Conservation (phyloP, 2,888 invertebrate genomes). For the Pterostichus niger region DNA sequence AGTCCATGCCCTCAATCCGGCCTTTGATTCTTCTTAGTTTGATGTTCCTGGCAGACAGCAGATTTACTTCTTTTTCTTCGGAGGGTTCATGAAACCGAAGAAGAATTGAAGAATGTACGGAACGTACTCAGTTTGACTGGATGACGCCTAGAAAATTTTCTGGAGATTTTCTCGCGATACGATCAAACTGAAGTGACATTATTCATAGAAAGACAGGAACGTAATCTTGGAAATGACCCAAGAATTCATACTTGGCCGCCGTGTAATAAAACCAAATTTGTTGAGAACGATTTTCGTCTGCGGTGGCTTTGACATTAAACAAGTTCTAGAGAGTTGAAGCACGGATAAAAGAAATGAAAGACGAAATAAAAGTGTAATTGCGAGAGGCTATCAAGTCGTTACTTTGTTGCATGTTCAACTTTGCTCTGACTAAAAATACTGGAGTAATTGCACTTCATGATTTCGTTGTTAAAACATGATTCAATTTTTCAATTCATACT, state of each 20-base stretch:
- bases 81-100: background rate
- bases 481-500: no score
- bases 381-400: conserved; percentile 22
- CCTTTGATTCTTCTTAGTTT: conserved; percentile 40
- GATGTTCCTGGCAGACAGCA: conserved; percentile 44
- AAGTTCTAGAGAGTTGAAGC: conserved; percentile 18
- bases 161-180: conserved; percentile 39
- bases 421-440: background rate
- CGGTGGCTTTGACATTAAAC: conserved; percentile 54
- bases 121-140: background rate
- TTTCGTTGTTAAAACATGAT: background rate
- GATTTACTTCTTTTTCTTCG: conserved; percentile 20
- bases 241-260: conserved; percentile 38
- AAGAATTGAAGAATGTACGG: conserved; percentile 46
- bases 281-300: conserved; percentile 48
- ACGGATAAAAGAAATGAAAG: conserved; percentile 23
- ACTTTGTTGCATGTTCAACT: conserved; percentile 5
- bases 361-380: conserved; percentile 55
- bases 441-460: conserved; percentile 12
- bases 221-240: conserved; percentile 58
- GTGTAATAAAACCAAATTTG: conserved; percentile 57
- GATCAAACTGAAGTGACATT: conserved; percentile 42
- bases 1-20: conserved; percentile 8
- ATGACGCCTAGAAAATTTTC: conserved; percentile 46
- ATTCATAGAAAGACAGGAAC: conserved; percentile 61